phyloP scores from a whole-genome alignment of 2,888 invertebrate species.

The Mylabris sibirica region DNA sequence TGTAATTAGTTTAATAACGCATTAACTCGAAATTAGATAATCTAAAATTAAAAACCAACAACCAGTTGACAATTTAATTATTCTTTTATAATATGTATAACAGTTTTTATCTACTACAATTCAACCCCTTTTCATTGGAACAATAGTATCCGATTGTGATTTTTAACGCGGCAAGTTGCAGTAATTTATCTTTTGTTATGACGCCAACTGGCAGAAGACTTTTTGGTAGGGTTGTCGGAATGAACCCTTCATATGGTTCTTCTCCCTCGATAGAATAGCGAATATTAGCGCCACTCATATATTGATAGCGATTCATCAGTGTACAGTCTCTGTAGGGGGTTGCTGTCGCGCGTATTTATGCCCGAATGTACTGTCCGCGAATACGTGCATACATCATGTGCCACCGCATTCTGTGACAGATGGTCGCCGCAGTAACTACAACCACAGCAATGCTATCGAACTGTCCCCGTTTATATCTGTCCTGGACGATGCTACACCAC shows the following conservation, averaged over 20 bases:
- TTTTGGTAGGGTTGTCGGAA: constrained; percentile 40
- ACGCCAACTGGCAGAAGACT: constrained; percentile 53
- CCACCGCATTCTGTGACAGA: constrained; percentile 52
- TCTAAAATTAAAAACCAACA: neutral
- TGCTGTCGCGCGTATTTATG: constrained; percentile 24
- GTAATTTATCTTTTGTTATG: constrained; percentile 56
- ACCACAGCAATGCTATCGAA: constrained; percentile 48
- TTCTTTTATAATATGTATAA: neutral
- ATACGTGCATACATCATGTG: constrained; percentile 54
- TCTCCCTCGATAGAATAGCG: constrained; percentile 25
- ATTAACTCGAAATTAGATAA: neutral
- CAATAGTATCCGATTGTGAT: constrained; percentile 43
- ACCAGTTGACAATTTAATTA: constrained; percentile 5
- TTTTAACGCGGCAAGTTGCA: constrained; percentile 45
- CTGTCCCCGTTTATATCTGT: constrained; percentile 50
- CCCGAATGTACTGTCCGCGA: constrained; percentile 40
- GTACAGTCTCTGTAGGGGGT: constrained; percentile 35
- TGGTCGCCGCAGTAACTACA: constrained; percentile 50
- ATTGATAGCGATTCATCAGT: constrained; percentile 43
- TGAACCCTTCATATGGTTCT: constrained; percentile 41
- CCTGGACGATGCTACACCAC: constrained; percentile 40
- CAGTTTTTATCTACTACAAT: neutral
- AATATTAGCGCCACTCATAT: constrained; percentile 38
- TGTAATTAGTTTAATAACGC: neutral
- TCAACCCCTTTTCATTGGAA: constrained; percentile 23